These are phyloP conservation scores for Acromyrmex heyeri DNA, from an alignment of 1,140 invertebrate species.

Conservation along the genomic window DNA sequence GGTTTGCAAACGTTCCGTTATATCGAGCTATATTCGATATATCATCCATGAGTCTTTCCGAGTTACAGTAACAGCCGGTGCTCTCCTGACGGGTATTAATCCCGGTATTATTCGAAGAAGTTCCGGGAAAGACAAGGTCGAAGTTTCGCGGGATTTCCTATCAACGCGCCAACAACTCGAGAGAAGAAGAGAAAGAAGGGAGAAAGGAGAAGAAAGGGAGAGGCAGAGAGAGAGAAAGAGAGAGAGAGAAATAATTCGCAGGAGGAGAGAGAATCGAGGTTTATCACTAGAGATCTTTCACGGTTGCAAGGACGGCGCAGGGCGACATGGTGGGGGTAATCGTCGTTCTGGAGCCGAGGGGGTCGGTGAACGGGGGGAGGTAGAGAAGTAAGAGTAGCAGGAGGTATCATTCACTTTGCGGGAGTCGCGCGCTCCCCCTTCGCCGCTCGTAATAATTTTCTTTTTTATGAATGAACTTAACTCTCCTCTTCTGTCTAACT, in stretches of 20 bases:
- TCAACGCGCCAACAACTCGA: slow-evolving; percentile 18
- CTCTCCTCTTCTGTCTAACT: slow-evolving; percentile 18
- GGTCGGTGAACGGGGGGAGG: slow-evolving; percentile 32
- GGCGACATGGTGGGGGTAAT: slow-evolving; percentile 65
- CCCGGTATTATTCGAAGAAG: slow-evolving; percentile 49
- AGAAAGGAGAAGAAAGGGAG: slow-evolving; percentile 10
- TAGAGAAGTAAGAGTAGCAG: slow-evolving; percentile 48
- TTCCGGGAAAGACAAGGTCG: slow-evolving; percentile 28
- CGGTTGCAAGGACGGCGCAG: slow-evolving; percentile 66
- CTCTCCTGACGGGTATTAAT: slow-evolving; percentile 41
- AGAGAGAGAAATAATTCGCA: slow-evolving; percentile 48
- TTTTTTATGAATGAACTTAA: slow-evolving; percentile 78
- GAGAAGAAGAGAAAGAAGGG: slow-evolving; percentile 17
- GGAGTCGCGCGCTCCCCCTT: slow-evolving; percentile 67
- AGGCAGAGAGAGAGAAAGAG: neutral
- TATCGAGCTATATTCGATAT: slow-evolving; percentile 23
- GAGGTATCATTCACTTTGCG: slow-evolving; percentile 76
- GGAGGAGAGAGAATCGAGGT: slow-evolving; percentile 66
- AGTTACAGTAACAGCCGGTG: slow-evolving; percentile 37
- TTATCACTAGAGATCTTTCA: slow-evolving; percentile 76
- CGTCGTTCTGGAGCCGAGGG: slow-evolving; percentile 62
- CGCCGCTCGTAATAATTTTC: slow-evolving; percentile 73
- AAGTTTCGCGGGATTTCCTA: slow-evolving; percentile 56
- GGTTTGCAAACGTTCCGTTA: slow-evolving; percentile 35
- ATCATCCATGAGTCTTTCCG: slow-evolving; percentile 48